These are phyloP conservation scores for Parotia lawesii DNA, from an alignment of 2,113 vertebrate genomes.

Conservation along the genomic window DNA sequence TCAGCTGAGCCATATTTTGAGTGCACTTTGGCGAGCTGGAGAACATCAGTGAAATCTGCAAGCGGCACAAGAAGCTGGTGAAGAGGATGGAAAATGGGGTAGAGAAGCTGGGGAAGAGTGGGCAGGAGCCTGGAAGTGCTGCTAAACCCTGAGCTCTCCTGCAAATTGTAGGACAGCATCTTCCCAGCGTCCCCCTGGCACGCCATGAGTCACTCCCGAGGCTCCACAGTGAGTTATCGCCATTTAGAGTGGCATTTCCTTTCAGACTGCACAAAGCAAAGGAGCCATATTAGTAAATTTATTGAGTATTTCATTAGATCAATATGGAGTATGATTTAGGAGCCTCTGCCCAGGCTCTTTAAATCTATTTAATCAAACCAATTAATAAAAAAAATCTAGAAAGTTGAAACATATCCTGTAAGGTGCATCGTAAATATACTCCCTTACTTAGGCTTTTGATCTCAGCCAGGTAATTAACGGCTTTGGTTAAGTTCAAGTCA, in stretches of 20 bases:
- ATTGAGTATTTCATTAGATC: slow-evolving; percentile 85
- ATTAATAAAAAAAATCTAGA: slow-evolving; percentile 81
- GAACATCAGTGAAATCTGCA: not conserved
- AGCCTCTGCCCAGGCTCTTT: slow-evolving; percentile 74
- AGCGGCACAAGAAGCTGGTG: not conserved
- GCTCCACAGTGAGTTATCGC: slow-evolving; percentile 74
- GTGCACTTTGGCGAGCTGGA: not conserved
- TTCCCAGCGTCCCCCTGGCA: slow-evolving; percentile 54
- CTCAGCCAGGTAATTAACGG: slow-evolving; percentile 82
- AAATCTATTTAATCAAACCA: slow-evolving; percentile 85
- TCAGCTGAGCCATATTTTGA: not conserved
- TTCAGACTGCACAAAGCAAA: slow-evolving; percentile 77
- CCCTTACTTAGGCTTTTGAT: slow-evolving; percentile 78
- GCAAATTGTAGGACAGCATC: slow-evolving; percentile 39
- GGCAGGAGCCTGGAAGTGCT: slow-evolving; percentile 17
- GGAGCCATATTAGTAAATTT: slow-evolving; percentile 80
- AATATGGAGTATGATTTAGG: slow-evolving; percentile 82
- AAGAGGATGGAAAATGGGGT: not conserved
- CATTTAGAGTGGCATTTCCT: slow-evolving; percentile 76
- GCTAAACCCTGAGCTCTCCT: slow-evolving; percentile 33
- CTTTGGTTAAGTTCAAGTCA: slow-evolving; percentile 79
- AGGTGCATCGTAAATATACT: slow-evolving; percentile 80
- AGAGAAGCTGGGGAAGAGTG: not conserved
- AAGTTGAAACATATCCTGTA: slow-evolving; percentile 78
- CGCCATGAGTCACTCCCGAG: slow-evolving; percentile 71